Evolutionary conservation across 2,888 invertebrate genomes (phyloP).

Genomic region (Tineola bisselliella): DNA sequence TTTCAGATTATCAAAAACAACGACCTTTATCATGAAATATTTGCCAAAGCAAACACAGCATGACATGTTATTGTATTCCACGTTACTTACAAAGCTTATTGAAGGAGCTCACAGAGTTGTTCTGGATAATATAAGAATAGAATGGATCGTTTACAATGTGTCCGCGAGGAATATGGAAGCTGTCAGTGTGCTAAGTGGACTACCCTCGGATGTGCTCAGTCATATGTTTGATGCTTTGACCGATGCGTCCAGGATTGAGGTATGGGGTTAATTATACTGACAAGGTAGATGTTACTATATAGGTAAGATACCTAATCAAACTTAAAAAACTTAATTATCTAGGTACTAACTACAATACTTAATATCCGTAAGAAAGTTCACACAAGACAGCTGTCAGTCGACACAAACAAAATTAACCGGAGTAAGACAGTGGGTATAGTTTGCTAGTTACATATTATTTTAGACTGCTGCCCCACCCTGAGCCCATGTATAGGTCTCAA

Average conservation of each 20-base stretch:
- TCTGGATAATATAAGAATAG: conserved; percentile 46
- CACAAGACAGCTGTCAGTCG: no score
- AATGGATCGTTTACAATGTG: conserved; percentile 46
- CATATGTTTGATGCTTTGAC: conserved; percentile 51
- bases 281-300: no score
- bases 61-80: conserved; percentile 46
- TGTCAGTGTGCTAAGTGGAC: conserved; percentile 31
- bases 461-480: no score
- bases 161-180: conserved; percentile 46
- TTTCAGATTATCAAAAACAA: conserved; percentile 38
- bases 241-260: conserved; percentile 54
- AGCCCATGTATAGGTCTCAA: no score
- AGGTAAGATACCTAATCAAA: no score
- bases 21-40: conserved; percentile 40
- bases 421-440: no score
- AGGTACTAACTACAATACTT: no score
- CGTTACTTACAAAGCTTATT: conserved; percentile 46
- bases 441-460: no score
- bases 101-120: conserved; percentile 44
- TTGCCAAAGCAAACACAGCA: conserved; percentile 38
- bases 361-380: no score
- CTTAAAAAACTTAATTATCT: no score
- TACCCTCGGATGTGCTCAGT: conserved; percentile 36
- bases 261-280: no score
- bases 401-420: no score